Base-by-base conservation (phyloP, 92 coral and sea anemone genomes). In the Epizoanthus scotinus region DNA sequence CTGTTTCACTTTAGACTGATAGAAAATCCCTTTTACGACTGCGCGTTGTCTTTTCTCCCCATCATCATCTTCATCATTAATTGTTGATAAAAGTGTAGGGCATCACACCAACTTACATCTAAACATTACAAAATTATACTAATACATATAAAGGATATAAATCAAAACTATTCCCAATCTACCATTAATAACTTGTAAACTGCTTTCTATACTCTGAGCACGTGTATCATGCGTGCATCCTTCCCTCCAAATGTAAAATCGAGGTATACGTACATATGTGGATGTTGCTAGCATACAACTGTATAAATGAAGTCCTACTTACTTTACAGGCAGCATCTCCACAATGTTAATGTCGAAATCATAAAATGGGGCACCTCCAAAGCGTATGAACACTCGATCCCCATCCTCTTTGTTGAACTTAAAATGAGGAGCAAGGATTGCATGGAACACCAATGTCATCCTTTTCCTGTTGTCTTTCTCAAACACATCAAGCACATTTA, bases 401-500 rank as follows among this genome's bases (percentile, higher is more conserved):
- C 42, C 68, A 14, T 13, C 19, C 9, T 28, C 4, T 19, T 63
- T 0, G 21, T 63, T 36, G 19, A 13, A 63, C n/a, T 63, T 26
- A 15, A 63, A 63, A 28, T 63, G 68, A 5, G 68, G 68, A 8
- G 68, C 40, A 10, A 63, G 42, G 21, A 63, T 63, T 27, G 68
- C 68, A 28, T 28, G 68, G 25, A 63, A 63, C 17, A 63, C 19
- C 1, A 63, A 40, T 27, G 42, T 63, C 68, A 63, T 63, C 15
- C 14, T 63, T 0, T 0, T 34, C 17, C 68, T 27, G 0, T 26
- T 24, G 68, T 63, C 21, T 6, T 63, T 21, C 9, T 63, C 9
- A 2, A 63, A 63, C 67, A 63, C 67, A 19, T 63, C 67, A 26
- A 29, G 67, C 5, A 63, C 67, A 63, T 63, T 63, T 40, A 63